These are phyloP conservation scores for Tokudaia muenninki DNA, from an alignment of 2,797 vertebrate species.

Conservation along the genomic window DNA sequence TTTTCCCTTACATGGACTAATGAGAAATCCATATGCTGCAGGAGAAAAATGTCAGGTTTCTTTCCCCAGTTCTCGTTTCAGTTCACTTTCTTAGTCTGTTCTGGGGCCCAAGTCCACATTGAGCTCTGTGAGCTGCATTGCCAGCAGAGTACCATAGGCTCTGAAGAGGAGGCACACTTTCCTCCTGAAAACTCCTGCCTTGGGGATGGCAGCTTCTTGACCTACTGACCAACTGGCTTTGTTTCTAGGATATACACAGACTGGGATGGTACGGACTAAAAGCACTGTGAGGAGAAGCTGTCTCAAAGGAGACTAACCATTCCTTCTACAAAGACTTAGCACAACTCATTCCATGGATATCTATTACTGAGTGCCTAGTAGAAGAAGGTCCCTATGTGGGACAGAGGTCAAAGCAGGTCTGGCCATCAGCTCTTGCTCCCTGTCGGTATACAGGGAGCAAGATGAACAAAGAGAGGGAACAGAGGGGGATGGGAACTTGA, in stretches of 20 bases:
- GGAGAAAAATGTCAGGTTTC: slow-evolving; percentile 66
- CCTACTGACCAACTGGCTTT: slow-evolving; percentile 78
- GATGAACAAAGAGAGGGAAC: not conserved
- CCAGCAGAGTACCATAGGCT: not conserved
- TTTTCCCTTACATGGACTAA: slow-evolving; percentile 76
- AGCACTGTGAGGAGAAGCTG: slow-evolving; percentile 44
- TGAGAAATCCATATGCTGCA: slow-evolving; percentile 77
- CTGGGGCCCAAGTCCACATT: not conserved
- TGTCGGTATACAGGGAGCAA: not conserved
- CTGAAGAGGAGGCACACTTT: not conserved
- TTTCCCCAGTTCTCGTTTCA: slow-evolving; percentile 50
- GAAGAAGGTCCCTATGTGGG: not conserved
- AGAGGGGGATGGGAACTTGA: not conserved
- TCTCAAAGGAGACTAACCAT: slow-evolving; percentile 53
- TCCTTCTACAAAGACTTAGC: slow-evolving; percentile 48
- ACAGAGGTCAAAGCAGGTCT: not conserved
- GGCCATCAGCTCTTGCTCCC: not conserved
- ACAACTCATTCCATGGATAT: not conserved
- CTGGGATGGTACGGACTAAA: slow-evolving; percentile 58
- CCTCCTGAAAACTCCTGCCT: slow-evolving; percentile 53
- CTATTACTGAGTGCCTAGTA: slow-evolving; percentile 4
- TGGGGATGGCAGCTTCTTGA: slow-evolving; percentile 66
- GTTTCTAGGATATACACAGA: slow-evolving; percentile 70
- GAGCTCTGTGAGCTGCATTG: not conserved
- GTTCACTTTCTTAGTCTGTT: slow-evolving; percentile 54